Conservation (phyloP, 2,888 invertebrate genomes). For the Adelphocoris suturalis region DNA sequence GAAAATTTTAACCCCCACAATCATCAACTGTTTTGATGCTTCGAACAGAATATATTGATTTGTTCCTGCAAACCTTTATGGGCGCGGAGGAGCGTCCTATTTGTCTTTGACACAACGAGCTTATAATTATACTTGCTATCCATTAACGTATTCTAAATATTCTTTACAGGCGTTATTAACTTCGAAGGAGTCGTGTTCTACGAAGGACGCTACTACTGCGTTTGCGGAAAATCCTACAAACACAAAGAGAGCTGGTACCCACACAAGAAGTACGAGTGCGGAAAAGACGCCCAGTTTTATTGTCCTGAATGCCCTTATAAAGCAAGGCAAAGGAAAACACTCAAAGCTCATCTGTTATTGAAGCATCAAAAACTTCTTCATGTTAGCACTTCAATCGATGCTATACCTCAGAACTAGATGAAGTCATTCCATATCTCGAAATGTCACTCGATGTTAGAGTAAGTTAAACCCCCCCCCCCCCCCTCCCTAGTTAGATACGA, state of each 20-base stretch:
- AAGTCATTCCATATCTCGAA: too few species aligned
- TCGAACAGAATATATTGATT: too few species aligned
- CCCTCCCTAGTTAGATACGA: too few species aligned
- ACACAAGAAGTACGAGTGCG: slow-evolving; percentile 76
- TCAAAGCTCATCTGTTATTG: slow-evolving; percentile 28
- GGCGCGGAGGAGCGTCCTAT: too few species aligned
- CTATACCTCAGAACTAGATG: background rate
- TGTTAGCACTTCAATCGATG: slow-evolving; percentile 2
- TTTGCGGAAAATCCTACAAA: slow-evolving; percentile 74
- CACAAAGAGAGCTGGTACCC: slow-evolving; percentile 73
- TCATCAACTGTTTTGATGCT: too few species aligned
- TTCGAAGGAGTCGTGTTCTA: slow-evolving; percentile 16
- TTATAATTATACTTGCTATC: background rate
- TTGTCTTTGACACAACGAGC: too few species aligned
- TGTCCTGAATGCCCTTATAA: slow-evolving; percentile 73
- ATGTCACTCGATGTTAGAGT: too few species aligned
- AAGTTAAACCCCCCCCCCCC: too few species aligned
- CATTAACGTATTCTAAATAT: background rate
- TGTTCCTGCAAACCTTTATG: too few species aligned
- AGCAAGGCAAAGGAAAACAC: slow-evolving; percentile 65
- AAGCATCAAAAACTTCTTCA: slow-evolving; percentile 11
- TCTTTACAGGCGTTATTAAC: background rate
- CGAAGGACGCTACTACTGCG: slow-evolving; percentile 49
- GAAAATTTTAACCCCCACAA: too few species aligned
- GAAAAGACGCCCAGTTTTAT: slow-evolving; percentile 73